These are phyloP conservation scores for Parazoanthus atlanticus DNA, from an alignment of 92 coral and sea anemone genomes.

Conservation along the genomic window DNA sequence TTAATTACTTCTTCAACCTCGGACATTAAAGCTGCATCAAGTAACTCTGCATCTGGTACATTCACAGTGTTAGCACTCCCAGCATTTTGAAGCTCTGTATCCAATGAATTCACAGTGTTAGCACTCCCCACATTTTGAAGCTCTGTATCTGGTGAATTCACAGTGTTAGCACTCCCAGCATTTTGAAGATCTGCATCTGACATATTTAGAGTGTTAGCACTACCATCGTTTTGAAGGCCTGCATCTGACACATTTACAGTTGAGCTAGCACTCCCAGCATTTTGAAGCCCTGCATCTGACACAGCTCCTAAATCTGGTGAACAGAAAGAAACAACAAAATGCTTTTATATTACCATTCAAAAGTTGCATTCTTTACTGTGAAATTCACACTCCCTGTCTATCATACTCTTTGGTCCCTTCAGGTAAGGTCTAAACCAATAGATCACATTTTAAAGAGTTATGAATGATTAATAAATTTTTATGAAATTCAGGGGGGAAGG, in stretches of 20 bases:
- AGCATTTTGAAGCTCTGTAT: slow-evolving; percentile 16
- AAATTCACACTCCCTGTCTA: slow-evolving; percentile 16
- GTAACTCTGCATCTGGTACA: slow-evolving; percentile 21
- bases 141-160: background rate
- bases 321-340: slow-evolving; percentile 35
- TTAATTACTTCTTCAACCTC: slow-evolving; percentile 26
- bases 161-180: slow-evolving; percentile 7
- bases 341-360: slow-evolving; percentile 21
- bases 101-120: background rate
- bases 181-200: slow-evolving; percentile 16
- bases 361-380: slow-evolving; percentile 28
- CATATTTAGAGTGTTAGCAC: background rate
- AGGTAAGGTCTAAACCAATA: slow-evolving; percentile 27
- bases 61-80: slow-evolving; percentile 5
- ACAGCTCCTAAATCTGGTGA: slow-evolving; percentile 35
- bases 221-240: slow-evolving; percentile 8
- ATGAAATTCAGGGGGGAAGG: slow-evolving; percentile 22
- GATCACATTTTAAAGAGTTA: slow-evolving; percentile 35
- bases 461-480: slow-evolving; percentile 18
- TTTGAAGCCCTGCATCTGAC: background rate
- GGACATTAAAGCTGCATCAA: slow-evolving; percentile 30
- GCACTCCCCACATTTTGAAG: slow-evolving; percentile 8
- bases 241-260: slow-evolving; percentile 3
- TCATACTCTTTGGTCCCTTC: slow-evolving; percentile 34
- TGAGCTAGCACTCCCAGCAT: slow-evolving; percentile 15